Percentiles rank a stretch among this genome's conserved stretches.
Evolutionary conservation across 2,888 invertebrate species (phyloP).

Genomic region (Spilosoma lubricipeda): DNA sequence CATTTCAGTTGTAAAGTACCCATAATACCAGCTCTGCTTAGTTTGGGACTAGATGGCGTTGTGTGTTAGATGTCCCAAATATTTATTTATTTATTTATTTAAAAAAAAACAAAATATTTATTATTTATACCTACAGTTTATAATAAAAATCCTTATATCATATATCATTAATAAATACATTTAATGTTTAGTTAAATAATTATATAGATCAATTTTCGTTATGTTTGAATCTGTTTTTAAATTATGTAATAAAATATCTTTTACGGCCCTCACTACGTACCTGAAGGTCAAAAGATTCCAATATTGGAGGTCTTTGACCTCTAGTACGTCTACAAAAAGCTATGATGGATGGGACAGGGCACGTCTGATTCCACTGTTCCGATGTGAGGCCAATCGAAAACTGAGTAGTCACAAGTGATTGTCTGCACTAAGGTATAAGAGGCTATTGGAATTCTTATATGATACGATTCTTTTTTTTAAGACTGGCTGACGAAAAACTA

Average conservation of each 20-base stretch:
- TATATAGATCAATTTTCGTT: no score
- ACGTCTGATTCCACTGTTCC: constrained; percentile 23
- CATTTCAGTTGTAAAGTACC: no score
- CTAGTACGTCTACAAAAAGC: constrained; percentile 39
- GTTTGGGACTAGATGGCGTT: no score
- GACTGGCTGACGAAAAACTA: no score
- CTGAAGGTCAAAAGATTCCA: constrained; percentile 32
- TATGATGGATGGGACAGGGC: constrained; percentile 47
- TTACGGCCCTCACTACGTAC: constrained; percentile 23
- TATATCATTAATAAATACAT: no score
- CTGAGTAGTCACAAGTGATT: constrained; percentile 32
- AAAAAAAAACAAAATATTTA: no score
- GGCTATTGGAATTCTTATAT: not conserved
- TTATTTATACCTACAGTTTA: no score
- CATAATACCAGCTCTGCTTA: no score
- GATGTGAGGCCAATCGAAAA: constrained; percentile 38
- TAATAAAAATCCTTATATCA: no score
- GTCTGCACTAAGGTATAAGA: not conserved
- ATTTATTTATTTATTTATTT: no score
- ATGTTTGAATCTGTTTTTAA: not conserved
- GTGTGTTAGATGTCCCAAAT: no score
- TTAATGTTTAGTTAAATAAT: no score
- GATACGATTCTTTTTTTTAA: not conserved
- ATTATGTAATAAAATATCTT: not conserved
- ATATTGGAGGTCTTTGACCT: constrained; percentile 35